Conservation (phyloP, 2,113 vertebrate genomes). For the Atrichornis clamosus region DNA sequence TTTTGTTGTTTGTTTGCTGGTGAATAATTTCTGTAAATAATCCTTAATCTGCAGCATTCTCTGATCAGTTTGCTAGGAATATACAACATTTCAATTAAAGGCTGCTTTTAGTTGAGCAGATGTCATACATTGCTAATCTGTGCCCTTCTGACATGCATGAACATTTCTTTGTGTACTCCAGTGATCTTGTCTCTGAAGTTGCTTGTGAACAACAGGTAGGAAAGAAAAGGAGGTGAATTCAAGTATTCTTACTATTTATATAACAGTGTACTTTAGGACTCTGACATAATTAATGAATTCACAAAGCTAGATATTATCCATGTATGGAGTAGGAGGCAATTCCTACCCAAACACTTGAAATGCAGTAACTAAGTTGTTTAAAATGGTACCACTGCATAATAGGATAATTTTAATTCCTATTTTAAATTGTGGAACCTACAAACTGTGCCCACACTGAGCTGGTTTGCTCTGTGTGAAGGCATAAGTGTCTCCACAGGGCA, state of each 20-base stretch:
- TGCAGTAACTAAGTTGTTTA: background rate
- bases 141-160: background rate
- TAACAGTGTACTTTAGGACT: background rate
- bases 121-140: background rate
- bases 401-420: background rate
- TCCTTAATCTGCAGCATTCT: background rate
- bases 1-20: background rate
- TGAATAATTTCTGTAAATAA: slow-evolving; percentile 2
- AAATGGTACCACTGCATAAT: background rate
- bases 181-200: background rate
- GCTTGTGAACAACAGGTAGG: background rate
- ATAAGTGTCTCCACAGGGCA: background rate
- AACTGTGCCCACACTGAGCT: accelerated
- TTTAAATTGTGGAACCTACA: background rate
- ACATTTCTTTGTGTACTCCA: background rate
- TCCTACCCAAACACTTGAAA: background rate
- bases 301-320: background rate
- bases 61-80: background rate
- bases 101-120: background rate
- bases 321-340: background rate
- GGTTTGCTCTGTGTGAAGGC: background rate
- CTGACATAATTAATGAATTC: background rate
- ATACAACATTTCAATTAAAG: background rate
- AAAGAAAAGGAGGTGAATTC: background rate
- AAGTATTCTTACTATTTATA: background rate